Evolutionary conservation across 2,113 vertebrate species (phyloP), one percentile per base, ranked within the genome.

Genomic region (Synchiropus splendidus): DNA sequence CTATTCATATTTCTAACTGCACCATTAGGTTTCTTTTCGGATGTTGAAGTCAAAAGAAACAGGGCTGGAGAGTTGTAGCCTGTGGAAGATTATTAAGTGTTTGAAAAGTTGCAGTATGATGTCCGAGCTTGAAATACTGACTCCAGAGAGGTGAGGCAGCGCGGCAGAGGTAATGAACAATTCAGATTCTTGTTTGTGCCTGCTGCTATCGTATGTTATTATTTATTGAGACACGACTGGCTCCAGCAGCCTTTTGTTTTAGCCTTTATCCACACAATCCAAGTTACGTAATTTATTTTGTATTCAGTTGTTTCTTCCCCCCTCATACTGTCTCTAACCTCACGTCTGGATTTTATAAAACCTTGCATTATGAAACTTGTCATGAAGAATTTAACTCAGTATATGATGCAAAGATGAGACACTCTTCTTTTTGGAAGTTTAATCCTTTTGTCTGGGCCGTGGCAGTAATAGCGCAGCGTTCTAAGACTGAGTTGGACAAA

Each of bases 171-270:
- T 36, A 31, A 63, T 36, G 33, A 59, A 55, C 36, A 45, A 18
- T 39, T 41, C 36, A 45, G 13, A 13, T 4, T 14, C 10, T 16
- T 58, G 48, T 51, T 54, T 54, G 48, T 37, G 34, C 2, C 32
- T 18, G 12, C 36, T 36, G 44, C 48, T 37, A 12, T 18, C 14
- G 30, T 16, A 5, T 9, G 16, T 30, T 37, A 30, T 34, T 21
- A 34, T 49, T 58, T 54, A 58, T 36, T 36, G 37, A 50, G 42
- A 16, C n/a, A 15, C 11, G 10, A 49, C 50, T 12, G 41, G 37
- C 54, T 37, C 17, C 3, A 14, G 12, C 18, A 15, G 32, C 16
- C 43, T 45, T 32, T 37, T 10, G 10, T 52, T 15, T 34, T 40
- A 39, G 44, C 51, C 51, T 51, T 21, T 21, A 33, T 16, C 6